Evolutionary conservation across 2,113 vertebrate species (phyloP).

Genomic region (Heloderma charlesbogerti): DNA sequence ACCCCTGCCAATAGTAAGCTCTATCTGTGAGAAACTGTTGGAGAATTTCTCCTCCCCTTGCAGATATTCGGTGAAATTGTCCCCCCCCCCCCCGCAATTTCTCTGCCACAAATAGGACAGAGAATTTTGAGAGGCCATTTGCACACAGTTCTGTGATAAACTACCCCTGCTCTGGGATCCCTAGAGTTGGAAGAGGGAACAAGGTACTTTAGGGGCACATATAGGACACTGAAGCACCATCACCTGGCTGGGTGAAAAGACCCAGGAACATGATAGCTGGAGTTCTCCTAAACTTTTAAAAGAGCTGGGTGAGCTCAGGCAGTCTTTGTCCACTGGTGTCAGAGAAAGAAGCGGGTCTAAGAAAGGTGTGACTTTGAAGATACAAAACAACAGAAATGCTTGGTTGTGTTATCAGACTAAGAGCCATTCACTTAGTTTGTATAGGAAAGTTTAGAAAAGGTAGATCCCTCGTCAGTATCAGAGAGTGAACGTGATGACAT

Average conservation of each 20-base stretch:
- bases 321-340: not conserved
- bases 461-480: too few species aligned
- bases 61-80: too few species aligned
- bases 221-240: not conserved
- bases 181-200: not conserved
- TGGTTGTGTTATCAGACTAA: not conserved
- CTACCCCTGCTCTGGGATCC: not conserved
- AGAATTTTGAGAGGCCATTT: too few species aligned
- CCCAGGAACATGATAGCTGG: not conserved
- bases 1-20: too few species aligned
- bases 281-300: not conserved
- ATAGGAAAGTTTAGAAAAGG: not conserved
- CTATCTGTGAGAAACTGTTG: too few species aligned
- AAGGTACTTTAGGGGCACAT: not conserved
- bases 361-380: too few species aligned
- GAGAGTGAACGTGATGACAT: not conserved
- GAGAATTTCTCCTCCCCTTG: too few species aligned
- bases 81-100: too few species aligned
- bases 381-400: not conserved
- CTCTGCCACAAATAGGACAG: too few species aligned
- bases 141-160: too few species aligned
- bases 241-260: not conserved
- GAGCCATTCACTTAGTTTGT: not conserved
- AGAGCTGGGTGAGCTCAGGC: not conserved
- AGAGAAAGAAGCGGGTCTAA: not conserved